Evolutionary conservation across 2,888 invertebrate genomes (phyloP).

Genomic region (Drosophila trichaetosa): DNA sequence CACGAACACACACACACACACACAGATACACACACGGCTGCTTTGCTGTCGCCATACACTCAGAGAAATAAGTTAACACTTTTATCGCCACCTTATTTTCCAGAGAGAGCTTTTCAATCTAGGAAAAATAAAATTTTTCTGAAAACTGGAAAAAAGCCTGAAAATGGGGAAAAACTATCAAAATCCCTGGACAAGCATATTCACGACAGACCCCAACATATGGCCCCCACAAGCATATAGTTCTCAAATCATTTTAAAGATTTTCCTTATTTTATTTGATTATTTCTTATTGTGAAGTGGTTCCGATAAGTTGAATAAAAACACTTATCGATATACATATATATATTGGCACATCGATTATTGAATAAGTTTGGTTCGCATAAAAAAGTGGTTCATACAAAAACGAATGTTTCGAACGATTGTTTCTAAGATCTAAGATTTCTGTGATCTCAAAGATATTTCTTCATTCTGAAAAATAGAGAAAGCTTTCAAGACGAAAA

Average conservation of each 20-base stretch:
- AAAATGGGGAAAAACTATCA: neutral
- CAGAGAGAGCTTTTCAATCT: neutral
- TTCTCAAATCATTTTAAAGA: neutral
- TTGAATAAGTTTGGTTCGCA: neutral
- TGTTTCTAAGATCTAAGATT: neutral
- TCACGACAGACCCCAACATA: neutral
- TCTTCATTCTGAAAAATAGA: too few species aligned
- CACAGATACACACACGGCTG: conserved; percentile 49
- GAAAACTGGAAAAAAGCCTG: neutral
- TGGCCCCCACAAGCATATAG: neutral
- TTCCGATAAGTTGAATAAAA: neutral
- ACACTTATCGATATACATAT: neutral
- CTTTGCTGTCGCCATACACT: neutral
- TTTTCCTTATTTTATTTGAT: too few species aligned
- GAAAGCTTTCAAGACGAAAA: neutral
- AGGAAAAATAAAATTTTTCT: too few species aligned
- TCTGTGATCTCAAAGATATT: neutral
- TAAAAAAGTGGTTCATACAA: neutral
- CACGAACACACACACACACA: conserved; percentile 40
- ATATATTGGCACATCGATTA: neutral
- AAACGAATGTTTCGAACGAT: neutral
- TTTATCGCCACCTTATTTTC: neutral
- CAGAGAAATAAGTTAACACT: neutral
- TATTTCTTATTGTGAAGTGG: neutral
- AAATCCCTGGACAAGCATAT: neutral